phyloP scores from a whole-genome alignment of 2,113 vertebrate genomes.

The Saimiri boliviensis region DNA sequence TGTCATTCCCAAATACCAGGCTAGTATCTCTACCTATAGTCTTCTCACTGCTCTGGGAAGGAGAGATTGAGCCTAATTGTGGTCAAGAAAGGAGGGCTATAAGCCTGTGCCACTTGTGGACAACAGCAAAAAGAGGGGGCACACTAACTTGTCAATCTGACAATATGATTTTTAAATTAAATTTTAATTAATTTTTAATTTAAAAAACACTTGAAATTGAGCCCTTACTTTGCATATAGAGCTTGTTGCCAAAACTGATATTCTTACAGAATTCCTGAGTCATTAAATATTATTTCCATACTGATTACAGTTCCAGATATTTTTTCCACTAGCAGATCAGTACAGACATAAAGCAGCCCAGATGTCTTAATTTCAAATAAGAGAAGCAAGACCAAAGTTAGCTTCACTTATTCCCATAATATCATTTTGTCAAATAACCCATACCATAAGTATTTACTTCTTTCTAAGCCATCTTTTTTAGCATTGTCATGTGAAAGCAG shows the following conservation, averaged over 20 bases:
- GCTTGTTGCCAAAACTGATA: slow-evolving; percentile 23
- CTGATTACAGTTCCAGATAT: neutral
- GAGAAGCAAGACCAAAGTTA: slow-evolving; percentile 1
- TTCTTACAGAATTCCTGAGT: neutral
- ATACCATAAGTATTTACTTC: neutral
- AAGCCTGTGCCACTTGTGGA: neutral
- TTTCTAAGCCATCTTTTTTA: neutral
- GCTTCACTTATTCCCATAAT: neutral
- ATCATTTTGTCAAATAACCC: neutral
- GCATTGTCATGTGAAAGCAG: neutral
- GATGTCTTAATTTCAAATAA: slow-evolving; percentile 25
- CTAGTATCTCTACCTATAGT: neutral
- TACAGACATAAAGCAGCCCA: neutral
- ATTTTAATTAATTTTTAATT: neutral
- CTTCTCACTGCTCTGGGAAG: neutral
- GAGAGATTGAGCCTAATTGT: neutral
- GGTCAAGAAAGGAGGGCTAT: too few relatives aligned
- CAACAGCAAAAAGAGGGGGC: neutral
- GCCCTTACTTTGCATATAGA: slow-evolving; percentile 3
- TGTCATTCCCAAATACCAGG: neutral
- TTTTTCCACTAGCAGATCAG: neutral
- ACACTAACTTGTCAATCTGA: neutral
- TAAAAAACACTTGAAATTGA: slow-evolving; percentile 14
- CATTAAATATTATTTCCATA: neutral
- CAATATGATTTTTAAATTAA: neutral